Evolutionary conservation across 2,113 vertebrate species (phyloP), one percentile per base, ranked within the genome.

Genomic region (Polyodon spathula): DNA sequence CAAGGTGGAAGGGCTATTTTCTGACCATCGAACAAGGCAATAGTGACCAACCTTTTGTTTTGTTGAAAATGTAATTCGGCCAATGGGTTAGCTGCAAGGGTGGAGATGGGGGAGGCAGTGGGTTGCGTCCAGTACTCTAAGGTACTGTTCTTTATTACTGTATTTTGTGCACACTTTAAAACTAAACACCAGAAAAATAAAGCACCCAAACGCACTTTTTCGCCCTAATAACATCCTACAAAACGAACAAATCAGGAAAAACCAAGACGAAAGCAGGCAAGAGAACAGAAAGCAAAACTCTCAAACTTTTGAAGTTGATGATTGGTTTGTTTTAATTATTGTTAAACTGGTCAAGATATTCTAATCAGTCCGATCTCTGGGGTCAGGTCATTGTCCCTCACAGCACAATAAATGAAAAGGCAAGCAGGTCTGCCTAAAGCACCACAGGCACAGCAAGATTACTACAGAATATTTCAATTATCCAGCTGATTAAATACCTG

Each of bases 251-350:
- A 27, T 27, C 27, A 27, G 27, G 27, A 27, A 2, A 27, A 27
- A 27, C 27, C 27, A 27, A 27, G 27, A 27, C 27, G 27, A 27
- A 27, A 27, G 27, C 27, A 27, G 27, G 27, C 27, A 27, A 27
- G 3, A 27, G 27, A 27, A 27, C 27, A 44, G 27, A 59, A 59
- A 15, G 44, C 12, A 44, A 14, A 37, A 44, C 37, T 37, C 43
- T 8, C 16, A 50, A 61, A 46, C 68, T 71, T 27, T 27, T 27
- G 27, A 27, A 27, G 27, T 63, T 71, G 69, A 63, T 77, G 69
- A 78, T 73, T 67, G 54, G 44, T 6, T 65, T 65, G 70, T 68
- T 74, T 63, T 55, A 63, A 66, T 66, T 65, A 58, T 38, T 54
- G 52, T 54, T 37, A 59, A 60, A 63, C 38, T n/a, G 16, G 42